Evolutionary conservation across 2,797 vertebrate species (phyloP).

Genomic region (Streptopelia turtur): DNA sequence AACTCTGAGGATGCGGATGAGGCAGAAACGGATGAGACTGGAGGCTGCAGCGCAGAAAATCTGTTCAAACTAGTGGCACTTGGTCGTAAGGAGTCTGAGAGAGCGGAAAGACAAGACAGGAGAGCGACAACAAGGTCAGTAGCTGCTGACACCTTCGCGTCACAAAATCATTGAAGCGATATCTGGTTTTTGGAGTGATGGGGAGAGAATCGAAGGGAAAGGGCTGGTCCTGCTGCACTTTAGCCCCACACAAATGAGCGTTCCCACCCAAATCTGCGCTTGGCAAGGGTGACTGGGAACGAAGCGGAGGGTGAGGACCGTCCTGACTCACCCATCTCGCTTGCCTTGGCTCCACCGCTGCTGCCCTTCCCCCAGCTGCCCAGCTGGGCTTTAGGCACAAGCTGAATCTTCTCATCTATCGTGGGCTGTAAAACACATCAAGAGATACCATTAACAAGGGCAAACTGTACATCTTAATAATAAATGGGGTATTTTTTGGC

Average conservation of each 20-base stretch:
- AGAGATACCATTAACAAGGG: not conserved
- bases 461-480: fast-evolving
- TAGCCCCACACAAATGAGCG: fast-evolving
- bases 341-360: constrained; percentile 97
- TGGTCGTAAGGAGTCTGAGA: constrained; percentile 88
- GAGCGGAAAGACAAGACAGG: constrained; percentile 15
- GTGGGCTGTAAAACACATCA: constrained; percentile 85
- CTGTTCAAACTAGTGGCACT: constrained; percentile 91
- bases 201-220: not conserved
- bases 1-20: constrained; percentile 84
- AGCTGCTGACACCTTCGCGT: not conserved
- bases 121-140: not conserved
- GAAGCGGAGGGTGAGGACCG: not conserved
- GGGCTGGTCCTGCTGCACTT: not conserved
- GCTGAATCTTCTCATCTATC: constrained; percentile 98
- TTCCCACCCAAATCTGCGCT: not conserved
- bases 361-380: constrained; percentile 97
- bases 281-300: not conserved
- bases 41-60: constrained; percentile 91
- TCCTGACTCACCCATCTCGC: constrained; percentile 86
- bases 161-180: not conserved
- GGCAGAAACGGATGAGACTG: constrained; percentile 79
- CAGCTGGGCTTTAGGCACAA: constrained; percentile 94
- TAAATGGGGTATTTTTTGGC: not conserved
- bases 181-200: fast-evolving